phyloP scores from a whole-genome alignment of 53 echinoderm and acorn worm genomes.

The Crossaster papposus region DNA sequence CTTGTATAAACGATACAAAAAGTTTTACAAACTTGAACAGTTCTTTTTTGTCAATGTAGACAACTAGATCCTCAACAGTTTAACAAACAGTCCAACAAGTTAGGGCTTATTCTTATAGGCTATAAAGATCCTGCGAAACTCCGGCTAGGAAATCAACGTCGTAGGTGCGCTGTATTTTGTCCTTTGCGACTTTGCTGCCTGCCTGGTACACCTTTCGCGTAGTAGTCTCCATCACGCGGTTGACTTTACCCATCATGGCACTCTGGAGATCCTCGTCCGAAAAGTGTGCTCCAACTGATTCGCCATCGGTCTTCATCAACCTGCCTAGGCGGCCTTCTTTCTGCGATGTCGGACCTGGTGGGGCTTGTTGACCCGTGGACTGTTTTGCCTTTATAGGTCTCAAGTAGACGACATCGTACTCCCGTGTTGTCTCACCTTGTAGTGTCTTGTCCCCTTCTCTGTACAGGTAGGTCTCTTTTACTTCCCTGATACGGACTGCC shows the following conservation, averaged over 20 bases:
- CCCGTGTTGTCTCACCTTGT: constrained; percentile 13
- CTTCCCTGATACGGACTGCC: constrained; percentile 19
- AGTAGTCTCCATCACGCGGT: constrained; percentile 12
- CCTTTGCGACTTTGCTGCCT: constrained; percentile 10
- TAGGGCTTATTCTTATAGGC: no score
- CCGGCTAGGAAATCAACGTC: constrained; percentile 11
- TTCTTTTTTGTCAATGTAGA: no score
- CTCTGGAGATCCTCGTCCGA: constrained; percentile 14
- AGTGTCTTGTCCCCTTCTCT: constrained; percentile 19
- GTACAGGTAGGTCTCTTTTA: not conserved
- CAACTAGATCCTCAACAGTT: no score
- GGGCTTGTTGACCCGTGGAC: not conserved
- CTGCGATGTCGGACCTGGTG: not conserved
- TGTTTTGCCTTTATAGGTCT: constrained; percentile 7
- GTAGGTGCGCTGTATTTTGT: constrained; percentile 10
- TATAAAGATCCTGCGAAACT: not conserved
- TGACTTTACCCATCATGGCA: constrained; percentile 23
- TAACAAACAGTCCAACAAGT: no score
- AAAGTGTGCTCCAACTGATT: not conserved
- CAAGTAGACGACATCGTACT: not conserved
- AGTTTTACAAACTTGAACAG: no score
- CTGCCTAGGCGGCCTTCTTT: constrained; percentile 5
- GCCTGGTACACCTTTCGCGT: not conserved
- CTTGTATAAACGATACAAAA: no score
- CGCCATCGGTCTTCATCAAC: not conserved